Conservation (phyloP, 2,797 vertebrate genomes). For the Lacerta viridis region DNA sequence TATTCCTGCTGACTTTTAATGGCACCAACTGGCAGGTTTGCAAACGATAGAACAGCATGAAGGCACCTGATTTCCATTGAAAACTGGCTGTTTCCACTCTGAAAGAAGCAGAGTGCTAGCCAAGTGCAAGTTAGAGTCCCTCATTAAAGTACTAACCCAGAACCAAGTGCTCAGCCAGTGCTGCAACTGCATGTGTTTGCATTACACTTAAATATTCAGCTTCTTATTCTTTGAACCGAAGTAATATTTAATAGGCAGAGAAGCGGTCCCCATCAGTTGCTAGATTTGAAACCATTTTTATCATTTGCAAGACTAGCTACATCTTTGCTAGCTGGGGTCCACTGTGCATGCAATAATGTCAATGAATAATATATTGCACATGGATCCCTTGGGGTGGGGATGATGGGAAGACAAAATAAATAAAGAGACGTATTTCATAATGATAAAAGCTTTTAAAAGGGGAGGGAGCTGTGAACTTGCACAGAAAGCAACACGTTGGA, state of each 20-base stretch:
- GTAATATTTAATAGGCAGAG: not conserved
- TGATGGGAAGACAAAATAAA: not conserved
- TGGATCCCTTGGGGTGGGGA: not conserved
- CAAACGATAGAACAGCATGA: constrained; percentile 21
- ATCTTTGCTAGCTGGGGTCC: not conserved
- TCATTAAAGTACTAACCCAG: not conserved
- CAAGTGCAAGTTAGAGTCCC: not conserved
- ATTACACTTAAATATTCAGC: not conserved
- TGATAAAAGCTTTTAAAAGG: not conserved
- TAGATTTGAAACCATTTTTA: constrained; percentile 22
- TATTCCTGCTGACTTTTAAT: constrained; percentile 7
- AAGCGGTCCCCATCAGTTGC: not conserved
- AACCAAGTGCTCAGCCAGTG: not conserved
- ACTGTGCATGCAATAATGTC: not conserved
- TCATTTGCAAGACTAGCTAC: constrained; percentile 11
- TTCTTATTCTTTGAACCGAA: not conserved
- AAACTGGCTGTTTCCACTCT: constrained; percentile 1
- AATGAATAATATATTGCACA: not conserved
- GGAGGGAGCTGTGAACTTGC: not conserved
- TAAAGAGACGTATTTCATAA: not conserved
- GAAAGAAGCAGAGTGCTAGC: not conserved
- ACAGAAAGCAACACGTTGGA: constrained; percentile 29
- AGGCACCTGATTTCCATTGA: constrained; percentile 1
- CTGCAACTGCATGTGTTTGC: not conserved
- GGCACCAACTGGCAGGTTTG: not conserved